phyloP scores from a whole-genome alignment of 2,113 vertebrate species.

The Galbula dea region DNA sequence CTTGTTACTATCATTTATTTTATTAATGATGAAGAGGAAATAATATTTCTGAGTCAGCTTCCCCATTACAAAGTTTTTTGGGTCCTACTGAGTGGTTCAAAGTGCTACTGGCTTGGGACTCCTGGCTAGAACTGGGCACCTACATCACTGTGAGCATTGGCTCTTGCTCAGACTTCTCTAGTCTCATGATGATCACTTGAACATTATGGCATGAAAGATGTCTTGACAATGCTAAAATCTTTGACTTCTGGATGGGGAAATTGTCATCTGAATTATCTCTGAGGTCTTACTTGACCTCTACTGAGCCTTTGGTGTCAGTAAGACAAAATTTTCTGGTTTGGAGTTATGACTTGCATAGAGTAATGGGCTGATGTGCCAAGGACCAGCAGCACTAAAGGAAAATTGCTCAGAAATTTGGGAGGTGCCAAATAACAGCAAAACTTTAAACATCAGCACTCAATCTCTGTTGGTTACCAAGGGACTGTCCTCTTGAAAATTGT shows the following conservation, averaged over 20 bases:
- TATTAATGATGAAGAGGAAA: background rate
- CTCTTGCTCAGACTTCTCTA: rapidly evolving
- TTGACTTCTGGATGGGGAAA: background rate
- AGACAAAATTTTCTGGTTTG: background rate
- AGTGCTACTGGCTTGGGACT: background rate
- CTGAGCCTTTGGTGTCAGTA: background rate
- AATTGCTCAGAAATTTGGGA: background rate
- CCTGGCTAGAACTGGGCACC: background rate
- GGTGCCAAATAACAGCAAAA: background rate
- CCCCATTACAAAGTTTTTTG: background rate
- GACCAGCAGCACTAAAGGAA: background rate
- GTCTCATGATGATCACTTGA: background rate
- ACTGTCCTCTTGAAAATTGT: background rate
- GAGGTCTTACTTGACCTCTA: background rate
- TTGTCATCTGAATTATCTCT: background rate
- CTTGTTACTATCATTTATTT: background rate
- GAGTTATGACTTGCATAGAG: background rate
- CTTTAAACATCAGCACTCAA: background rate
- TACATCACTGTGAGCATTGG: rapidly evolving
- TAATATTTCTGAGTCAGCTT: background rate
- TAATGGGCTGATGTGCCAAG: background rate
- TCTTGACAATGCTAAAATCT: background rate
- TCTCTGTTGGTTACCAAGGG: background rate
- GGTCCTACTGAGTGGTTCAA: background rate
- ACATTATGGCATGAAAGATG: background rate